Base-by-base conservation (phyloP, 2,888 invertebrate genomes). In the Cactoblastis cactorum region DNA sequence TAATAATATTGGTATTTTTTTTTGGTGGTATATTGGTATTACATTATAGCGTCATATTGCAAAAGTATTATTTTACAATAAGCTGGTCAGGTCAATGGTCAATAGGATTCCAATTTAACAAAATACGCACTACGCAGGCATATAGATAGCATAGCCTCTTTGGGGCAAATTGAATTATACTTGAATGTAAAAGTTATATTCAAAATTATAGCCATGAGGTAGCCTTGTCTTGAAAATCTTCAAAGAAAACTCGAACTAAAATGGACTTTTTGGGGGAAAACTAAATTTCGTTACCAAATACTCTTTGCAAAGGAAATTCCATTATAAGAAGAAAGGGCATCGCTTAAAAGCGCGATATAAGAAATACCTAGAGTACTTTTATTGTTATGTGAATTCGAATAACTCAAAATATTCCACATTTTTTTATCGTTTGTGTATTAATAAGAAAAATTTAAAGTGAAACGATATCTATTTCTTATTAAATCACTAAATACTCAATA, bases 291-390 rank as follows among this genome's bases (percentile, higher is more conserved):
- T 68, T 68, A 67, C 61, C 62, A 57, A 65, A 69, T 66, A 53
- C 53, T 61, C 58, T 69, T 64, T 61, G 54, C 55, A 58, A 63
- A 57, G 55, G 50, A 63, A 69, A 73, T 71, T 66, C 56, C 53
- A 70, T 74, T 73, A 70, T 62, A 61, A 58, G 47, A 53, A 65
- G 53, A 67, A 70, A 65, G 59, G 65, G 61, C 66, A 56, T 65
- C 65, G 57, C 52, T 51, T 60, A 54, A 59, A 61, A 60, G 58
- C 49, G 54, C 52, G 51, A 49, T 50, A 38, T 41, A 52, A 49
- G 55, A 54, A 19, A 46, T 51, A 38, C 22, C 48, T 45, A 41
- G 33, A 34, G 33, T 53, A 53, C 50, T 49, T 53, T 32, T 32
- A 48, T 46, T 52, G 52, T 47, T 53, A 53, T 59, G 63, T 43